These are phyloP conservation scores for Gambusia yucatana DNA, from an alignment of 2,797 vertebrate species.

Conservation along the genomic window DNA sequence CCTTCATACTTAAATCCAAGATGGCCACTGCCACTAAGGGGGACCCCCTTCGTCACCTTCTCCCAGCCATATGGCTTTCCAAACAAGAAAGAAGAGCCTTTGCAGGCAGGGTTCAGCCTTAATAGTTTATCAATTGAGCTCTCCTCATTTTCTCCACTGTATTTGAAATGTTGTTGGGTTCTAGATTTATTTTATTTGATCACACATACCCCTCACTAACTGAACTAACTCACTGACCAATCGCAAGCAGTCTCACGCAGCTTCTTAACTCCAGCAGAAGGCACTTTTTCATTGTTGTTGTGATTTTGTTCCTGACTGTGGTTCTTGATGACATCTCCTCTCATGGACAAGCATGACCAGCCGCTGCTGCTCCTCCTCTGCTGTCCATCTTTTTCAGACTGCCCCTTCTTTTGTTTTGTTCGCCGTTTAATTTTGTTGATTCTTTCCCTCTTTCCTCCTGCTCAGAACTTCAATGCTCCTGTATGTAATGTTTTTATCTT, in stretches of 20 bases:
- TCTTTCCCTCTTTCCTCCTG: slow-evolving; percentile 77
- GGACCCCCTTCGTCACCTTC: slow-evolving; percentile 20
- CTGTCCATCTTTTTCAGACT: slow-evolving; percentile 74
- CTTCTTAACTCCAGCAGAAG: slow-evolving; percentile 62
- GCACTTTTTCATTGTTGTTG: slow-evolving; percentile 54
- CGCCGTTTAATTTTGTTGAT: slow-evolving; percentile 61
- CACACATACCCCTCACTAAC: slow-evolving; percentile 77
- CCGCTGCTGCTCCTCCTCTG: slow-evolving; percentile 75
- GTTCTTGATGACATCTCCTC: slow-evolving; percentile 73
- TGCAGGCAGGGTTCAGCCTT: slow-evolving; percentile 61
- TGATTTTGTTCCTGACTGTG: slow-evolving; percentile 70
- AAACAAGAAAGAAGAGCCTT: slow-evolving; percentile 33
- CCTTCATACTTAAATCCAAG: slow-evolving; percentile 67
- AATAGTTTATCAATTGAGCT: slow-evolving; percentile 34
- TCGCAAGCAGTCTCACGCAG: slow-evolving; percentile 62
- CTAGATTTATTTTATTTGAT: slow-evolving; percentile 22
- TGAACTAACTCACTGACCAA: slow-evolving; percentile 80
- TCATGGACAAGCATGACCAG: slow-evolving; percentile 81
- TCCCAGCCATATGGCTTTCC: slow-evolving; percentile 39
- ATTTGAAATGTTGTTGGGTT: slow-evolving; percentile 52
- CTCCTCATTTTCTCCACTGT: slow-evolving; percentile 35
- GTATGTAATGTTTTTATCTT: slow-evolving; percentile 84
- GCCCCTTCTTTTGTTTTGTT: slow-evolving; percentile 65
- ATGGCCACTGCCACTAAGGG: slow-evolving; percentile 66
- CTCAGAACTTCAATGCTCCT: slow-evolving; percentile 75